Conservation (phyloP, 2,797 vertebrate genomes). For the Anomalospiza imberbis region DNA sequence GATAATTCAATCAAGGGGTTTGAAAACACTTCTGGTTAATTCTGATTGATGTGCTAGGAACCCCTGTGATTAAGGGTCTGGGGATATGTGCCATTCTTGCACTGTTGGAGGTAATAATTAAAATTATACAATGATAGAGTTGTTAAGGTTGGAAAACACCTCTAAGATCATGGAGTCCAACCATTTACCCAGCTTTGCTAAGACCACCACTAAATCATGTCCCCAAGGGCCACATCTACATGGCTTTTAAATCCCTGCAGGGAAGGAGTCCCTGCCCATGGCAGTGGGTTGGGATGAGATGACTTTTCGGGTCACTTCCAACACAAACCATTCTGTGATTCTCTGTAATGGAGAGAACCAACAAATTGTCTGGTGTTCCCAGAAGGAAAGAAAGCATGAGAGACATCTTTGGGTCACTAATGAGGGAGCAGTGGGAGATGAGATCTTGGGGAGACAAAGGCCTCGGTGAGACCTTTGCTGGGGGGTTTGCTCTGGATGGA, state of each 20-base stretch:
- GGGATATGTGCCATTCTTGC: neutral
- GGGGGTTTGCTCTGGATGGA: neutral
- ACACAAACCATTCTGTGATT: neutral
- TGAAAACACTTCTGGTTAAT: neutral
- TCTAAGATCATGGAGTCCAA: neutral
- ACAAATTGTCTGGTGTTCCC: neutral
- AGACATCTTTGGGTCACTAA: neutral
- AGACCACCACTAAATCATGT: neutral
- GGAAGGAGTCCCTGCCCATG: neutral
- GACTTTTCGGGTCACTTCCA: neutral
- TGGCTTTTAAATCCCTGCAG: neutral
- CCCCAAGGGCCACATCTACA: neutral
- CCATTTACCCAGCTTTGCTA: neutral
- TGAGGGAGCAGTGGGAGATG: neutral
- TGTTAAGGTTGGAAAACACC: neutral
- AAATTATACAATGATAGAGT: neutral
- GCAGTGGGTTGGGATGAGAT: neutral
- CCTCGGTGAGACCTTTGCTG: neutral
- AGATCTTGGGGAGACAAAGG: neutral
- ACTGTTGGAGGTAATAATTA: neutral
- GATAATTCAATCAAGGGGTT: slow-evolving; percentile 9
- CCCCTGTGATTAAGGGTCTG: neutral
- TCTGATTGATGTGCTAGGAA: neutral
- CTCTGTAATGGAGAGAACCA: neutral
- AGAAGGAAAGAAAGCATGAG: neutral